Percentiles rank a stretch among this genome's conserved stretches.
Evolutionary conservation across 2,113 vertebrate species (phyloP).

Genomic region (Merops nubicus): DNA sequence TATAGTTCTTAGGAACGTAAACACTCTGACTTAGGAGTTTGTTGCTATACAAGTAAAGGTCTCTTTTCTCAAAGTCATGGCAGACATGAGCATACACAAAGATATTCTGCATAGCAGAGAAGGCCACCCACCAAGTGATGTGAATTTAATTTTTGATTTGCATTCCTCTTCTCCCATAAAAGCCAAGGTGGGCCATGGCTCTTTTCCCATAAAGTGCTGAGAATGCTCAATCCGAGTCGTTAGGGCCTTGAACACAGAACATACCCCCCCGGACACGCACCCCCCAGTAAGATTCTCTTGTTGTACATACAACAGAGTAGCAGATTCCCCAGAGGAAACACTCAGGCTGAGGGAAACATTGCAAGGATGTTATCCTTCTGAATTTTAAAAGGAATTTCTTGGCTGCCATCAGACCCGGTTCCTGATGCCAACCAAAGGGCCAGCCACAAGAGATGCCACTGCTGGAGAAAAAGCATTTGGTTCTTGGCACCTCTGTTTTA

Average conservation of each 20-base stretch:
- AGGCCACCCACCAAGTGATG: conserved; percentile 63
- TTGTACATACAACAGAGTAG: background rate
- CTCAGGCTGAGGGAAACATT: background rate
- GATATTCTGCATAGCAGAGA: conserved; percentile 7
- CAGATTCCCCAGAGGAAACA: background rate
- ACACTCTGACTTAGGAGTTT: conserved; percentile 49
- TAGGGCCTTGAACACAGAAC: background rate
- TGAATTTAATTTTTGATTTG: conserved; percentile 49
- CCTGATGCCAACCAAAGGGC: background rate
- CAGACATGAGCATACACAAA: conserved; percentile 61
- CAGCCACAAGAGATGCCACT: background rate
- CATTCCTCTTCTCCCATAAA: conserved; percentile 38
- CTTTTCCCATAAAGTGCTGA: background rate
- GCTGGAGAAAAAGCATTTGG: background rate
- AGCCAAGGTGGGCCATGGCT: conserved; percentile 50
- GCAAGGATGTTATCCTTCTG: background rate
- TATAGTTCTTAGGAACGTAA: conserved; percentile 55
- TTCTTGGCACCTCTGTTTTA: background rate
- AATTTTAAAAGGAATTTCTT: background rate
- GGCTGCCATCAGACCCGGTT: background rate
- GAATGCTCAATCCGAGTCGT: background rate
- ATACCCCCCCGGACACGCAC: background rate
- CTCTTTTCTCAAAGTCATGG: conserved; percentile 56
- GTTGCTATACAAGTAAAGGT: conserved; percentile 49
- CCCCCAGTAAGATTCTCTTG: background rate